Base-by-base conservation (phyloP, 2,113 vertebrate genomes). In the Potamarius usumacintae region DNA sequence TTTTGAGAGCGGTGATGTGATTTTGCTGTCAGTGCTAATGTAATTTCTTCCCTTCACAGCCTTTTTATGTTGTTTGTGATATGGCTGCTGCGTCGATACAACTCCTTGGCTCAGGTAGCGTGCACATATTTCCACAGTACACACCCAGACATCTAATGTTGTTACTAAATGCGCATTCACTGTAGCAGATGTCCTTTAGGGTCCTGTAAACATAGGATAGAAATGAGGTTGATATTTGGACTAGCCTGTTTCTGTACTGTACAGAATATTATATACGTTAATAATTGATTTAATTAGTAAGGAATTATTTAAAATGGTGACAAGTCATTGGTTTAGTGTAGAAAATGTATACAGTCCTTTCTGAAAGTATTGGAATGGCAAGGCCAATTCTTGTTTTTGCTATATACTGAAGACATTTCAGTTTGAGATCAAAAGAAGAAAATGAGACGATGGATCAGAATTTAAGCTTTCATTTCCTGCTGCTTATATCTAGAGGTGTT, bases 51-150 rank as follows among this genome's bases (percentile, higher is more conserved):
- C 71, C 10, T 85, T 42, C 89, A 48, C 90, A 96, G 96, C 78
- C 18, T 95, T 86, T 94, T 95, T 90, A 96, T 96, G 95, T 91
- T 96, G 89, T 93, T 95, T 93, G 93, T 95, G 86, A 96, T 96
- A 92, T 96, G 96, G 95, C 90, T 96, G 71, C 92, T 95, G 50
- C 94, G 94, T 8, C 88, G 94, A 74, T 93, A 95, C 93, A 93
- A 94, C 92, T 95, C 95, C 78, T 85, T 95, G 92, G 95, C 95
- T 60, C 95, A 96, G 95, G 95, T 96, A 93, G 34, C 84, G 14
- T 63, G 67, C 63, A 9, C 63, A 9, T 55, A 9, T 53, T 92
- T 52, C 30, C 57, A 27, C 10, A 78, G 11, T 77, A 17, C 25
- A 84, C 27, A 55, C 42, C 15, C 34, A 52, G 27, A 14, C 30